phyloP scores from a whole-genome alignment of 2,113 vertebrate genomes.

The Phycodurus eques region DNA sequence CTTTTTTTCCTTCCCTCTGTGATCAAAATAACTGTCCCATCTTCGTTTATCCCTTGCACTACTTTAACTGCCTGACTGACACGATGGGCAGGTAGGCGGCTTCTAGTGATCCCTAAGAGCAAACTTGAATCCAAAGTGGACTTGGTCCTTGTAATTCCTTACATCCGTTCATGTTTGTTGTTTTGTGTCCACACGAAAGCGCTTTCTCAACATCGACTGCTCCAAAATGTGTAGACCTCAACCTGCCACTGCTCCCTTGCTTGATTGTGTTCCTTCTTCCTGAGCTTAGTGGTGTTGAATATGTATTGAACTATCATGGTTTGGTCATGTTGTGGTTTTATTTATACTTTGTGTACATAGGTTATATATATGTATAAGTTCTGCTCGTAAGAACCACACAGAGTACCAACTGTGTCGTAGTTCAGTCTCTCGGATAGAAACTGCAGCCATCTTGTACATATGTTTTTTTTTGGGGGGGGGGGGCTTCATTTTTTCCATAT shows the following conservation, averaged over 20 bases:
- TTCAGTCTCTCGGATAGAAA: background rate
- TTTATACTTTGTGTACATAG: slow-evolving; percentile 77
- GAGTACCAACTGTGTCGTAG: slow-evolving; percentile 25
- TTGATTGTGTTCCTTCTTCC: slow-evolving; percentile 41
- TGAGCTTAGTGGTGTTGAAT: slow-evolving; percentile 43
- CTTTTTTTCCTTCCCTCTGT: slow-evolving; percentile 51
- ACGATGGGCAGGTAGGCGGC: background rate
- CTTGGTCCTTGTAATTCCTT: slow-evolving; percentile 7
- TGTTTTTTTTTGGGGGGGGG: background rate
- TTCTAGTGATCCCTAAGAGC: slow-evolving; percentile 43
- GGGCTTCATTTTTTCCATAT: background rate
- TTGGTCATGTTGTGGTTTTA: slow-evolving; percentile 68
- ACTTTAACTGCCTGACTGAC: background rate
- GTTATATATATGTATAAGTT: slow-evolving; percentile 67
- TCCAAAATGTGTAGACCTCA: slow-evolving; percentile 35
- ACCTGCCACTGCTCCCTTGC: slow-evolving; percentile 7
- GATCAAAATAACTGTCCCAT: slow-evolving; percentile 65
- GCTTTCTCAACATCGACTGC: slow-evolving; percentile 51
- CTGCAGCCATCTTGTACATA: slow-evolving; percentile 63
- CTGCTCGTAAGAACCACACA: slow-evolving; percentile 55
- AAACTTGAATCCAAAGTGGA: slow-evolving; percentile 53
- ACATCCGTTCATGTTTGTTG: slow-evolving; percentile 35
- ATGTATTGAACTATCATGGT: slow-evolving; percentile 55
- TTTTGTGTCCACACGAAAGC: slow-evolving; percentile 43
- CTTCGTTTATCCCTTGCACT: background rate